A percentile compares a stretch with the other conserved stretches of the same genome.
Evolutionary conservation across 2,888 invertebrate genomes (phyloP).

Genomic region (Agrochola lota): DNA sequence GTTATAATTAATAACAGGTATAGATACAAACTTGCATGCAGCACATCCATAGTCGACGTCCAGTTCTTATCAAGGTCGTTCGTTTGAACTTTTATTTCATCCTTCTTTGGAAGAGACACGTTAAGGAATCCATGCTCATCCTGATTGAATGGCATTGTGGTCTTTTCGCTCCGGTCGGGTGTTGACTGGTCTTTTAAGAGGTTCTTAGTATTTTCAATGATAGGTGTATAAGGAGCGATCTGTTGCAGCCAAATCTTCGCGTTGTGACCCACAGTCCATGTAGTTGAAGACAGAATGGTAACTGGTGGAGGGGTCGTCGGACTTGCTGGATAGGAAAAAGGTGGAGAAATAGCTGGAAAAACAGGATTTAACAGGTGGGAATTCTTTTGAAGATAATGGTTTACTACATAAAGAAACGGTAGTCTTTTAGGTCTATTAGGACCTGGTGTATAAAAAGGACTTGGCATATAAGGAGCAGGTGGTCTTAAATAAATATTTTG

Average conservation of each 20-base stretch:
- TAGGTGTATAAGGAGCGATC: neutral
- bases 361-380: neutral
- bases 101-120: neutral
- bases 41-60: neutral
- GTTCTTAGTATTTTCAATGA: neutral
- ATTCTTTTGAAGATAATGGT: too few species aligned
- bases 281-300: neutral
- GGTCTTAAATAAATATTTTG: slow-evolving; percentile 11
- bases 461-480: too few species aligned
- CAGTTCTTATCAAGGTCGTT: too few species aligned
- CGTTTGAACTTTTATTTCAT: neutral
- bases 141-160: neutral
- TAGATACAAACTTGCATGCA: slow-evolving; percentile 21
- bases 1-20: neutral
- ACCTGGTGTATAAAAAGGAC: neutral
- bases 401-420: neutral
- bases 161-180: neutral
- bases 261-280: neutral
- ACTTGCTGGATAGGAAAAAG: neutral
- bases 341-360: neutral
- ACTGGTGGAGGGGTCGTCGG: too few species aligned
- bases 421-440: neutral
- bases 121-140: neutral
- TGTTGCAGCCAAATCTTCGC: neutral
- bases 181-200: too few species aligned